A percentile compares a stretch with the other conserved stretches of the same genome.
phyloP scores from a whole-genome alignment of 1,140 invertebrate species.

The Ceratina australensis region DNA sequence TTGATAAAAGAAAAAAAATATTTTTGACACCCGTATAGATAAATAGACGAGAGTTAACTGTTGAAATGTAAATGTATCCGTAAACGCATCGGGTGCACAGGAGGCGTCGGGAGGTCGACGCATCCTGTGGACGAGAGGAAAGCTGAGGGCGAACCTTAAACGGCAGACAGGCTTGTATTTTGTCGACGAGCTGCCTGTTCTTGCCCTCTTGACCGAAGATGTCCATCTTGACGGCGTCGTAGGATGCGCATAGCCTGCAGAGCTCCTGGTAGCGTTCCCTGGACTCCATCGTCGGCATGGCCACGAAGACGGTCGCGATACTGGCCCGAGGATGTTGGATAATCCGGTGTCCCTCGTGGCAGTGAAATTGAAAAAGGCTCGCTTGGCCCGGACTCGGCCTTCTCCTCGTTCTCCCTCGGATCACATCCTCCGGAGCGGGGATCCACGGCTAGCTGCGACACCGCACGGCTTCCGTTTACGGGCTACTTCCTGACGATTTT shows the following conservation, averaged over 20 bases:
- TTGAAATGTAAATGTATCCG: not conserved
- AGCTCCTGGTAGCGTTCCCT: conserved; percentile 77
- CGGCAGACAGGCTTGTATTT: conserved; percentile 79
- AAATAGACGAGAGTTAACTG: not conserved
- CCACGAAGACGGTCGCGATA: conserved; percentile 33
- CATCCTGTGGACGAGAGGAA: conserved; percentile 5
- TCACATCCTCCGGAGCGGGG: conserved; percentile 53
- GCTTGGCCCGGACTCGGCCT: conserved; percentile 35
- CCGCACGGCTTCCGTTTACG: conserved; percentile 46
- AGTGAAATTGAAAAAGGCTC: conserved; percentile 37
- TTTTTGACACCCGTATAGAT: not conserved
- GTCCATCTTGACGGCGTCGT: conserved; percentile 79
- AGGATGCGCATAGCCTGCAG: conserved; percentile 79
- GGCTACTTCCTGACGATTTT: conserved; percentile 50
- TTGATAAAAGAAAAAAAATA: not conserved
- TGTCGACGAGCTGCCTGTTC: conserved; percentile 78
- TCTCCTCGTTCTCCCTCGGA: conserved; percentile 46
- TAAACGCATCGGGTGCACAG: not conserved
- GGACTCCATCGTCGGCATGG: conserved; percentile 61
- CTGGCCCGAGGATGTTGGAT: conserved; percentile 35
- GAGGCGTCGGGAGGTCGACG: not conserved
- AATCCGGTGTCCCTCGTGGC: conserved; percentile 40
- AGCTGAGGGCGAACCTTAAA: conserved; percentile 74
- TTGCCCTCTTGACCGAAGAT: conserved; percentile 79
- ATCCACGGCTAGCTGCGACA: conserved; percentile 56